Evolutionary conservation across 2,888 invertebrate genomes (phyloP), one percentile per base, ranked within the genome.

Genomic region (Graphium colonna): DNA sequence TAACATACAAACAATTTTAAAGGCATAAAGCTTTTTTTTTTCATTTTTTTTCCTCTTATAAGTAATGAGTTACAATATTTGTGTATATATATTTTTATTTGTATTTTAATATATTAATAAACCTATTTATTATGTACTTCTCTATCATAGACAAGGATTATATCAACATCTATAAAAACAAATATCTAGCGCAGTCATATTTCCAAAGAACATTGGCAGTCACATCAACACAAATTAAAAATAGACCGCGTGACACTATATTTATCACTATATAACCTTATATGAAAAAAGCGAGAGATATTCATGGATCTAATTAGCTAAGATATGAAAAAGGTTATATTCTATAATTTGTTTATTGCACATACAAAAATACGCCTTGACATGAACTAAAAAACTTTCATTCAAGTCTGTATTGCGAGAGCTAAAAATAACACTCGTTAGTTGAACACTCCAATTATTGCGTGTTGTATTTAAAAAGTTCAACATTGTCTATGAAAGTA

Each of bases 31-130:
- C 86, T 80, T 81, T 75, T 78, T 85, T 82, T 80, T 82, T 84
- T 77, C 73, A 64, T 53, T 59, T 71, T 75, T 79, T 75, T 74
- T 76, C 77, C 79, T 84, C 83, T 77, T 53, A 53, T 13, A 53
- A 71, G 74, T 82, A 81, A 82, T 84, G 80, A 85, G 80, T 87
- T 80, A 85, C 69, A 82, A 76, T 84, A 85, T 77, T 80, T 67
- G 84, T 87, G 88, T 89, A 86, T 88, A 88, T 89, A 88, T 89
- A 88, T 89, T 88, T 89, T 89, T 89, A 87, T 89, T 88, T 83
- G 75, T 86, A 82, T 88, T 84, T 70, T 78, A 73, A 79, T 82
- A 80, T 79, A 78, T 85, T 77, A 74, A 77, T 72, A 74, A 79
- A 77, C 79, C 84, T 87, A 86, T 79, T 80, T 80, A 82, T 81